These are phyloP conservation scores for Heliconius hewitsoni DNA, from an alignment of 1,140 invertebrate genomes.

Conservation along the genomic window DNA sequence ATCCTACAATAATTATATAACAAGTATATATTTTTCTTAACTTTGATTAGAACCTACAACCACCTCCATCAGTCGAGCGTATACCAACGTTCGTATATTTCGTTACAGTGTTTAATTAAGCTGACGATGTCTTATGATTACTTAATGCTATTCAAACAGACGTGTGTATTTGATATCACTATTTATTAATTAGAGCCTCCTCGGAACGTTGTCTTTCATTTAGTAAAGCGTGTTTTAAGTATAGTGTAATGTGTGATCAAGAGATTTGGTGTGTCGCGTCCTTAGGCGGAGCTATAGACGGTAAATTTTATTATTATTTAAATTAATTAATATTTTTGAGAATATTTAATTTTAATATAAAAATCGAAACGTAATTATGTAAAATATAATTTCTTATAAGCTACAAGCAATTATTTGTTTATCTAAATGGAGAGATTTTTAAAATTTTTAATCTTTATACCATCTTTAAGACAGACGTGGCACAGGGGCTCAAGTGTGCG, in stretches of 20 bases:
- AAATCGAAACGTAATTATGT: not conserved
- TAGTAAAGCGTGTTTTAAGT: conserved; percentile 29
- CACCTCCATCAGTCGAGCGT: not conserved
- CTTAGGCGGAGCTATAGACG: not conserved
- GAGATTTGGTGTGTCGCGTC: conserved; percentile 20
- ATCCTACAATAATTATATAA: not conserved
- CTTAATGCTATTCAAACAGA: not conserved
- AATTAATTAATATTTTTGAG: not conserved
- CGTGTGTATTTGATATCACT: not conserved
- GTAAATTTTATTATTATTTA: not conserved
- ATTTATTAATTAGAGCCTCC: conserved; percentile 10
- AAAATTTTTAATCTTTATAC: no score
- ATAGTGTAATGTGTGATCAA: conserved; percentile 32
- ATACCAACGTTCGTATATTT: not conserved
- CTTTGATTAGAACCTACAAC: not conserved
- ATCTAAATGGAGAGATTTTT: no score
- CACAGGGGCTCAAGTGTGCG: no score
- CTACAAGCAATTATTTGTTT: no score
- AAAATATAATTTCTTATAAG: no score
- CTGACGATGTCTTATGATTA: not conserved
- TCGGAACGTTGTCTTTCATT: conserved; percentile 33
- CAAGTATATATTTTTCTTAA: not conserved
- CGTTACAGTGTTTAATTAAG: not conserved
- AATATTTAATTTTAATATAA: not conserved
- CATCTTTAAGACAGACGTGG: no score